Conservation (phyloP, 2,797 vertebrate genomes). For the Megalops cyprinoides region DNA sequence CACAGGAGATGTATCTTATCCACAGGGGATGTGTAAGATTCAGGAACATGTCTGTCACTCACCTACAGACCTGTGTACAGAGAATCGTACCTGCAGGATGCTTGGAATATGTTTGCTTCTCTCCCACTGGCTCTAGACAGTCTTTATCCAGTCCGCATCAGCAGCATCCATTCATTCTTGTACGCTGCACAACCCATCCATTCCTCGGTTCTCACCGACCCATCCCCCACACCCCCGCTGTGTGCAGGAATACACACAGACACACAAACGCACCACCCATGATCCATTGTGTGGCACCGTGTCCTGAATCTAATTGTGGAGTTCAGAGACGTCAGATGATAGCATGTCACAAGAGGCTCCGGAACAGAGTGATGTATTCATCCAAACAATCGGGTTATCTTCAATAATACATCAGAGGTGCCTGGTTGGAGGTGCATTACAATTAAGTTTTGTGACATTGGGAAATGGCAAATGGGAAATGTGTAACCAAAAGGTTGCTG, state of each 20-base stretch:
- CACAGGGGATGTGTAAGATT: not conserved
- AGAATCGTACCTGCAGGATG: not conserved
- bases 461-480: too few relatives aligned
- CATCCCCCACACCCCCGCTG: too few relatives aligned
- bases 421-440: too few relatives aligned
- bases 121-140: not conserved
- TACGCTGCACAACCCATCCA: constrained; percentile 23
- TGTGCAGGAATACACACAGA: too few relatives aligned
- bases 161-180: not conserved
- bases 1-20: not conserved
- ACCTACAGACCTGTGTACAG: not conserved
- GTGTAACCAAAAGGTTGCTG: too few relatives aligned
- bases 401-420: not conserved
- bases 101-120: not conserved
- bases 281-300: constrained; percentile 22
- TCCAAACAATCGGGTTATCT: not conserved
- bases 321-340: constrained; percentile 39
- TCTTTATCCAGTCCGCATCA: not conserved
- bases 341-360: constrained; percentile 31
- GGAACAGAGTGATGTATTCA: constrained; percentile 2
- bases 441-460: too few relatives aligned
- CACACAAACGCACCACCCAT: too few relatives aligned
- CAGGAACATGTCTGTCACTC: not conserved
- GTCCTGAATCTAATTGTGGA: constrained; percentile 39
- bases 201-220: constrained; percentile 7